Evolutionary conservation across 2,888 invertebrate species (phyloP).

Genomic region (Sesamia inferens): DNA sequence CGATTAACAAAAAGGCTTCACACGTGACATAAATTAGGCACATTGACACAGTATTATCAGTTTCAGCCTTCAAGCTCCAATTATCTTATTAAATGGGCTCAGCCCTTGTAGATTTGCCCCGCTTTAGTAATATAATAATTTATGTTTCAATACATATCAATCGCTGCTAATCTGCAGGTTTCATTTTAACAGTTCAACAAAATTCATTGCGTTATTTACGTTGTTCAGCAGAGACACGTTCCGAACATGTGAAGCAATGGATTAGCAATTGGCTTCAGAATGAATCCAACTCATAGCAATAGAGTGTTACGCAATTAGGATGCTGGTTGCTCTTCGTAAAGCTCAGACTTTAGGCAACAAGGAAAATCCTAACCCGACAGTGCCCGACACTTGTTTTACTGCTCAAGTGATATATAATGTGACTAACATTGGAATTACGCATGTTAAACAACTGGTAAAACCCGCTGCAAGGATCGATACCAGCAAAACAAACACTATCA

Average conservation of each 20-base stretch:
- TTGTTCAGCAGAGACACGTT: too few relatives aligned
- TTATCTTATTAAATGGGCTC: conserved; percentile 31
- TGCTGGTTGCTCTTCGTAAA: neutral
- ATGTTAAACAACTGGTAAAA: conserved; percentile 40
- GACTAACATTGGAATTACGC: conserved; percentile 9
- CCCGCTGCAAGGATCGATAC: conserved; percentile 28
- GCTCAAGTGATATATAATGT: neutral
- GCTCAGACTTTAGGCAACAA: conserved; percentile 1
- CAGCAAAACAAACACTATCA: conserved; percentile 7
- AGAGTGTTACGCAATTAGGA: too few relatives aligned
- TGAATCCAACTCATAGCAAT: too few relatives aligned
- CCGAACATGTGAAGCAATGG: too few relatives aligned
- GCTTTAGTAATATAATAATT: conserved; percentile 5
- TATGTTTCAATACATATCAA: neutral
- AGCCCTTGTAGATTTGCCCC: conserved; percentile 5
- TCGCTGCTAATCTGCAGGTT: too few relatives aligned
- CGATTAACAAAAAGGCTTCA: conserved; percentile 49
- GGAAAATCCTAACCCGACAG: conserved; percentile 33
- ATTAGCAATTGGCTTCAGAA: too few relatives aligned
- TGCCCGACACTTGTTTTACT: neutral
- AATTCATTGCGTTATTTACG: too few relatives aligned
- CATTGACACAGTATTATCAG: conserved; percentile 32
- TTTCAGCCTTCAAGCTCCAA: conserved; percentile 25
- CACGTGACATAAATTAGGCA: conserved; percentile 38
- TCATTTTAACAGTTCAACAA: too few relatives aligned